phyloP scores from a whole-genome alignment of 2,888 invertebrate genomes.

The Agrotis puta region DNA sequence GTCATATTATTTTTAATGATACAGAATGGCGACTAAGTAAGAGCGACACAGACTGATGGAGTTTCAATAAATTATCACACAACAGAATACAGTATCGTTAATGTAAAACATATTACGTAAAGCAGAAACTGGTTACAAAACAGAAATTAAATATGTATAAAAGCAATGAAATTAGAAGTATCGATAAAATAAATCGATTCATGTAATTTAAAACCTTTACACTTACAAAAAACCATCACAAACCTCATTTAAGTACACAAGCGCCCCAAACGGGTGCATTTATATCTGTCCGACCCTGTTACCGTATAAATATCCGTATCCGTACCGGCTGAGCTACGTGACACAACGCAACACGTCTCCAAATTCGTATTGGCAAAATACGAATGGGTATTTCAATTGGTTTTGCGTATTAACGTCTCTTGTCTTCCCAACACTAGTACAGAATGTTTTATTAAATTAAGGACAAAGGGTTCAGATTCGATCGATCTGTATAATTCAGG shows the following conservation, averaged over 20 bases:
- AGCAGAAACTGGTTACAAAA: neutral
- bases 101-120: no score
- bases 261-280: conserved; percentile 23
- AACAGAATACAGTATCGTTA: no score
- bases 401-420: conserved; percentile 77
- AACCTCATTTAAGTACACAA: conserved; percentile 16
- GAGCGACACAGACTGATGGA: neutral
- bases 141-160: neutral
- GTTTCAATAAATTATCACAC: no score
- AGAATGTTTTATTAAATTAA: conserved; percentile 64
- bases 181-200: neutral
- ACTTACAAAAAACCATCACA: neutral
- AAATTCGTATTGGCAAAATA: conserved; percentile 79
- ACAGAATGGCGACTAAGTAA: neutral
- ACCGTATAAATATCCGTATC: conserved; percentile 64
- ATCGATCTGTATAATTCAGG: conserved; percentile 43
- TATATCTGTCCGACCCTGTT: conserved; percentile 53
- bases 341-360: conserved; percentile 73
- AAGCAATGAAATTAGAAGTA: neutral
- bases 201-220: conserved; percentile 9
- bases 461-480: conserved; percentile 33
- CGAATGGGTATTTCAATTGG: conserved; percentile 82
- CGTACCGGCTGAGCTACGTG: conserved; percentile 67
- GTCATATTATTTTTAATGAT: neutral
- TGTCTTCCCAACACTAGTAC: conserved; percentile 64